Conservation (phyloP, 2,113 vertebrate genomes). For the Microtus oregoni region DNA sequence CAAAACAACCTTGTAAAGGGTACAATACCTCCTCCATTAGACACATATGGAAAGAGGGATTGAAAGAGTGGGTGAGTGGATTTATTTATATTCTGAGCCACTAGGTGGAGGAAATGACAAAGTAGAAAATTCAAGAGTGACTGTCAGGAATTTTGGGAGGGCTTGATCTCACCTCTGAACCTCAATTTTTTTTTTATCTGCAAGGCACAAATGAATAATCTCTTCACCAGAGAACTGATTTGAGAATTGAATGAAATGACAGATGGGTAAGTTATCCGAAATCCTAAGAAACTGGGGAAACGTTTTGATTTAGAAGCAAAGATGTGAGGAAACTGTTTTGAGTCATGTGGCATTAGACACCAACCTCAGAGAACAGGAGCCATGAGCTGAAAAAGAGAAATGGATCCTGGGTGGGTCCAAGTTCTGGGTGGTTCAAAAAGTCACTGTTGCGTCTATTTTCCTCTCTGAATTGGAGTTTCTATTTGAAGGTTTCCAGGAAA, state of each 20-base stretch:
- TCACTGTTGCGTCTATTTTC: background rate
- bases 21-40: background rate
- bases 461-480: background rate
- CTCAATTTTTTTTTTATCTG: background rate
- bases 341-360: background rate
- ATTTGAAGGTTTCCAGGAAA: conserved; percentile 33
- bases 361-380: background rate
- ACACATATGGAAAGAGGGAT: background rate
- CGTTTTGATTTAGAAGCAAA: conserved; percentile 25
- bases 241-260: background rate
- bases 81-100: background rate
- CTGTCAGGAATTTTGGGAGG: background rate
- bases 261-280: background rate
- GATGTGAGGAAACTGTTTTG: background rate
- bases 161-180: background rate
- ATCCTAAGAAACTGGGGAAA: background rate
- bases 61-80: background rate
- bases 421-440: background rate
- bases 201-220: background rate
- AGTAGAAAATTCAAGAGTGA: background rate
- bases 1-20: background rate
- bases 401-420: conserved; percentile 20
- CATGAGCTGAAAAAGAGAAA: conserved; percentile 77
- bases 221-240: background rate
- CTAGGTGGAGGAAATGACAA: background rate